These are phyloP conservation scores for Garra rufa DNA, from an alignment of 2,113 vertebrate species.

Conservation along the genomic window DNA sequence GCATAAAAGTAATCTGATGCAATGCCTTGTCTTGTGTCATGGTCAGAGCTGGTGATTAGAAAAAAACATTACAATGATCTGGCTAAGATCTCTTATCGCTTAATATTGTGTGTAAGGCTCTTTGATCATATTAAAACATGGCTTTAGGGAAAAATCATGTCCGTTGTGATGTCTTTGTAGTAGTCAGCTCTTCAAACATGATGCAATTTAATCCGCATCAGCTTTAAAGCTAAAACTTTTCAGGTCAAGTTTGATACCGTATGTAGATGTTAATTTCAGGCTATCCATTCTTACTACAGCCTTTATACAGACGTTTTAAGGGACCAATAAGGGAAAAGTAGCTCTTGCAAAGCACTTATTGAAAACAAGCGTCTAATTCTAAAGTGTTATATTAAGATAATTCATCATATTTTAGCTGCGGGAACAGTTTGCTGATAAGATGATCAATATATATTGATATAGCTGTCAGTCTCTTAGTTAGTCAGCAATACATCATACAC, in stretches of 20 bases:
- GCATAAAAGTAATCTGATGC: neutral
- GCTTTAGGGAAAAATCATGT: neutral
- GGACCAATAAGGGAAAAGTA: neutral
- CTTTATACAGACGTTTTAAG: neutral
- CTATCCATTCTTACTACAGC: neutral
- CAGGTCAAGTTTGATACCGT: neutral
- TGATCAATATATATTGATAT: slow-evolving; percentile 7
- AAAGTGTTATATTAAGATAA: neutral
- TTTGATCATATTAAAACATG: slow-evolving; percentile 2
- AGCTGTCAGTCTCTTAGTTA: neutral
- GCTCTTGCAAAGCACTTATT: neutral
- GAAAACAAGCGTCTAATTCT: neutral
- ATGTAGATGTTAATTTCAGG: neutral
- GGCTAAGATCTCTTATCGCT: neutral
- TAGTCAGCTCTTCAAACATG: neutral
- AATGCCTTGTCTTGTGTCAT: neutral
- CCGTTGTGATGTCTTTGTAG: neutral
- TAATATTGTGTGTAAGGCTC: neutral
- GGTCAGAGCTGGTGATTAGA: neutral
- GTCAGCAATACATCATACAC: neutral
- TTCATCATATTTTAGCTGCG: neutral
- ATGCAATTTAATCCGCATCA: neutral
- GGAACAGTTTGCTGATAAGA: too few species aligned
- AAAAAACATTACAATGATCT: neutral
- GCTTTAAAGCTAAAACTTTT: neutral